Conservation (phyloP, 1,140 invertebrate species). For the Camponotus floridanus region DNA sequence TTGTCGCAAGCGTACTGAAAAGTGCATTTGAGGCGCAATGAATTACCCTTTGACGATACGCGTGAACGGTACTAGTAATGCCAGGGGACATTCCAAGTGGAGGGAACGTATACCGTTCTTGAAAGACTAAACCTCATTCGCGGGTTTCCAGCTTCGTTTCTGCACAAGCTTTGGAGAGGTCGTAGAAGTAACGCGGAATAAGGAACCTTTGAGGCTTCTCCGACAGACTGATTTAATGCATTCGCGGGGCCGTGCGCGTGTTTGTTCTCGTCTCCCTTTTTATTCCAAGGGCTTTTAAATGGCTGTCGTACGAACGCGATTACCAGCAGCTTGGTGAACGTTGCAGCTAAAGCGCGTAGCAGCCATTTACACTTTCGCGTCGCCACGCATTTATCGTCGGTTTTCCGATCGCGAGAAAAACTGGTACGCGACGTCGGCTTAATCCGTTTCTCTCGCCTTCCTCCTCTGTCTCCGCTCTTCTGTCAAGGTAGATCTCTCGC, state of each 20-base stretch:
- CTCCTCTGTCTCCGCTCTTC: not conserved
- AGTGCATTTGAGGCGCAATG: constrained; percentile 51
- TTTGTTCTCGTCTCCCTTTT: constrained; percentile 37
- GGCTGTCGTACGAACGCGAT: constrained; percentile 55
- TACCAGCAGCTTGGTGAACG: constrained; percentile 37
- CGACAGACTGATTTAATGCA: constrained; percentile 59
- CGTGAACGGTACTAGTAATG: constrained; percentile 37
- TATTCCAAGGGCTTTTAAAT: constrained; percentile 57
- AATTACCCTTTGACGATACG: constrained; percentile 60
- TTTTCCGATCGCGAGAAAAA: constrained; percentile 51
- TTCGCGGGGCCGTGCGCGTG: constrained; percentile 22
- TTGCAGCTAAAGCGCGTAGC: constrained; percentile 36
- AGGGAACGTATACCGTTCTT: constrained; percentile 39
- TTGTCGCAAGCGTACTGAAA: constrained; percentile 42
- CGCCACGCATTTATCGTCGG: constrained; percentile 46
- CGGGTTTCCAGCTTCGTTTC: constrained; percentile 20
- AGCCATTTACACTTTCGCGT: constrained; percentile 57
- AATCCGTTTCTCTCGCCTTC: constrained; percentile 25
- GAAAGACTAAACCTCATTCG: constrained; percentile 59
- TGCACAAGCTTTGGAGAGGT: constrained; percentile 19
- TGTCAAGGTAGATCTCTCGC: constrained; percentile 27
- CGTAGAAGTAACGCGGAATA: constrained; percentile 21
- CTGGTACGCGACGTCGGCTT: constrained; percentile 28
- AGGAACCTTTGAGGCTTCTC: constrained; percentile 54
- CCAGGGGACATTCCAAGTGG: constrained; percentile 23